Evolutionary conservation across 2,797 vertebrate species (phyloP), one percentile per base, ranked within the genome.

Genomic region (Mus caroli): DNA sequence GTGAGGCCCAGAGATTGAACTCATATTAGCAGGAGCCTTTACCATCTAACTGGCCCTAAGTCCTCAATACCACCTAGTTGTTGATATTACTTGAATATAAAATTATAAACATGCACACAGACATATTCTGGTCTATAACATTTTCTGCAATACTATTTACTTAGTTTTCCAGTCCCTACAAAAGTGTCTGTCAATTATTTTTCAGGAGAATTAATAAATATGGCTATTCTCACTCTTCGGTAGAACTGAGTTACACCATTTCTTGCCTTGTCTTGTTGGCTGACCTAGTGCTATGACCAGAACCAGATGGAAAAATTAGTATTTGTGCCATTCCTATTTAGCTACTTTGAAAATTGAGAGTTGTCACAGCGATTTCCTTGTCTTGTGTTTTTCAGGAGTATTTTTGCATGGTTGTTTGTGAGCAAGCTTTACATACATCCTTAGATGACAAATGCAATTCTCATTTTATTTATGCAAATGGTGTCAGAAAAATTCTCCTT

Each of bases 321-420:
- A 96, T 96, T 95, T 94, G 97, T 97, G 90, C 52, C 87, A 95
- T 95, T 97, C 97, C 96, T 90, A 82, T 97, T 96, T 95, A 93
- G 93, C 94, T 96, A 96, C 91, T 96, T 93, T 92, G 90, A 77
- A 98, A 98, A 97, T 64, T 90, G 96, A 96, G 82, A 95, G 92
- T 52, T 96, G 77, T 93, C 92, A 96, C 91, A 94, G 88, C 94
- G 91, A 94, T 94, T 98, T 97, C 94, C 88, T 88, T 92, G 86
- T 93, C 79, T 67, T 96, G 56, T 92, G 91, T 92, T 93, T 91
- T 97, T 92, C 85, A 73, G 84, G 91, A 93, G 62, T 95, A 96
- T 90, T 96, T 97, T 92, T 85, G 73, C 96, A 97, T 82, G 96
- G 96, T 94, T 97, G 69, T 96, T 97, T 96, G 88, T 93, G 96